A percentile compares a stretch with the other conserved stretches of the same genome.
These are phyloP conservation scores for Sisor rabdophorus DNA, from an alignment of 2,113 vertebrate species.

Conservation along the genomic window DNA sequence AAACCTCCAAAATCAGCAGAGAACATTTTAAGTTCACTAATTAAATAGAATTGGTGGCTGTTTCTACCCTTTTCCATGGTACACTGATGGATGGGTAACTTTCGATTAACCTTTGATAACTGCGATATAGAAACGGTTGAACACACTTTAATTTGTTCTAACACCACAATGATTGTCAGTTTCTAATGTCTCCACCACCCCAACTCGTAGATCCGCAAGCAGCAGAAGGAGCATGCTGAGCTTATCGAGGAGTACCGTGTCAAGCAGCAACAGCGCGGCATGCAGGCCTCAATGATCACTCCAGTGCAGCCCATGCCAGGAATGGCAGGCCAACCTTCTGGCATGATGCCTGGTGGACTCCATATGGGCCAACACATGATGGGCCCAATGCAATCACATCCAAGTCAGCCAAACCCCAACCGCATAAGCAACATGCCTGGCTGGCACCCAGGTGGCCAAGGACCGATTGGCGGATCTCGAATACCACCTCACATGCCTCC, in stretches of 20 bases:
- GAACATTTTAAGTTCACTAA: no score
- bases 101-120: no score
- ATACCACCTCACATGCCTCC: constrained; percentile 56
- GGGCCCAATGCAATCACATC: constrained; percentile 65
- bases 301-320: constrained; percentile 59
- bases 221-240: constrained; percentile 93
- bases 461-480: constrained; percentile 43
- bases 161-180: no score
- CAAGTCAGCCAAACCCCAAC: constrained; percentile 58
- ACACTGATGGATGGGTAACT: no score
- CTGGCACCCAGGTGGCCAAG: constrained; percentile 69
- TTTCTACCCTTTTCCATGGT: no score
- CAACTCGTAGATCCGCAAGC: constrained; percentile 83
- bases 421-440: constrained; percentile 65
- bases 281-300: constrained; percentile 59
- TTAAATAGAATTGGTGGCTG: no score
- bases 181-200: background rate
- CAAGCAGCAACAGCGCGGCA: constrained; percentile 77
- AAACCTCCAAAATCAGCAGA: no score
- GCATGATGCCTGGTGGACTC: constrained; percentile 63
- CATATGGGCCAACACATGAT: constrained; percentile 67
- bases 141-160: background rate
- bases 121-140: no score
- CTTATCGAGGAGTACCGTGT: constrained; percentile 91
- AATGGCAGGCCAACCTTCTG: constrained; percentile 60